Evolutionary conservation across 2,888 invertebrate genomes (phyloP).

Genomic region (Ophion obscuratus): DNA sequence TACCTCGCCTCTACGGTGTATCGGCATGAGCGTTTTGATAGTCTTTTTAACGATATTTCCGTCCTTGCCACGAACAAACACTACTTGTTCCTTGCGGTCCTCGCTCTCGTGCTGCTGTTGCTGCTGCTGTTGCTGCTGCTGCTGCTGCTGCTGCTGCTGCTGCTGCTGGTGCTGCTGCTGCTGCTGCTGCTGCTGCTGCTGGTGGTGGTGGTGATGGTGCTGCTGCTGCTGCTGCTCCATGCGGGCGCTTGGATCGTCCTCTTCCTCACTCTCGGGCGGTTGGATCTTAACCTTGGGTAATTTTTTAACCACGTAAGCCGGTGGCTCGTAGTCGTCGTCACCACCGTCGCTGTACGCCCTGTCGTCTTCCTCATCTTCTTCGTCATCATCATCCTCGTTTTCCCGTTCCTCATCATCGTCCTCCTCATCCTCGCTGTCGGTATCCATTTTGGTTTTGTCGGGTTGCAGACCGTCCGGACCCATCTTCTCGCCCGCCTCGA

Average conservation of each 20-base stretch:
- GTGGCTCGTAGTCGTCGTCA: conserved; percentile 81
- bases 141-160: conserved; percentile 29
- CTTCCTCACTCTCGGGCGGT: conserved; percentile 74
- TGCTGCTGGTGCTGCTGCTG: conserved; percentile 21
- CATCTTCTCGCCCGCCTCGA: conserved; percentile 85
- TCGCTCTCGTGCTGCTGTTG: conserved; percentile 69
- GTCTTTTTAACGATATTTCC: conserved; percentile 82
- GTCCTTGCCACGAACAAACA: conserved; percentile 80
- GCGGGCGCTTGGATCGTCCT: conserved; percentile 72
- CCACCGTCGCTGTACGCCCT: conserved; percentile 4
- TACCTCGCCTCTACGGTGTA: conserved; percentile 69
- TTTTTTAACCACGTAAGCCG: conserved; percentile 79
- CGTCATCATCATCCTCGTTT: conserved; percentile 82
- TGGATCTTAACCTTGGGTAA: conserved; percentile 75
- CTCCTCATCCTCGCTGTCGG: conserved; percentile 84
- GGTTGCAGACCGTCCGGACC: conserved; percentile 81
- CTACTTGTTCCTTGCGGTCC: conserved; percentile 80
- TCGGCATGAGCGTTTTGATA: conserved; percentile 82
- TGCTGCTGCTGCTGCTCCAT: conserved; percentile 42
- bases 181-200: conserved; percentile 15
- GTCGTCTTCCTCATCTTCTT: conserved; percentile 84
- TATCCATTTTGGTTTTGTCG: conserved; percentile 81
- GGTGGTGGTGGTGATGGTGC: background rate
- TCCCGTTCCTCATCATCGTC: conserved; percentile 76
- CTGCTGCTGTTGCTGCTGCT: conserved; percentile 11